Evolutionary conservation across 2,888 invertebrate species (phyloP).

Genomic region (Tachystola acroxantha): DNA sequence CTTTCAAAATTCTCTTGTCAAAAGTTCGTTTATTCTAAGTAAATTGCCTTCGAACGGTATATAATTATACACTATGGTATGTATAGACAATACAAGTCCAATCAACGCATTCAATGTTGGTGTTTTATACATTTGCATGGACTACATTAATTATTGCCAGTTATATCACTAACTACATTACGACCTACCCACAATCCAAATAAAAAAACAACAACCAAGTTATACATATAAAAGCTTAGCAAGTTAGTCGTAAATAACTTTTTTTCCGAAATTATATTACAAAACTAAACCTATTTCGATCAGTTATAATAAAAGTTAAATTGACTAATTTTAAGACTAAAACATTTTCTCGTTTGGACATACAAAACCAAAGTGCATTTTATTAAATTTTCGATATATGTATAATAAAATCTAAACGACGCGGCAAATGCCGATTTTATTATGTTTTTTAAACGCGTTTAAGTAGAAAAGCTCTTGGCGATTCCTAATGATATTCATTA

Average conservation of each 20-base stretch:
- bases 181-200: slow-evolving; percentile 62
- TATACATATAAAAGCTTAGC: slow-evolving; percentile 59
- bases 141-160: slow-evolving; percentile 14
- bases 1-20: no score
- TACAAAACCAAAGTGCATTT: slow-evolving; percentile 42
- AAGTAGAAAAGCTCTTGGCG: slow-evolving; percentile 53
- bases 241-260: slow-evolving; percentile 44
- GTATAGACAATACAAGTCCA: no score
- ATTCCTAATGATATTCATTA: slow-evolving; percentile 42
- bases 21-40: no score
- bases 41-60: no score
- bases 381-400: slow-evolving; percentile 20
- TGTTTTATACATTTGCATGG: not conserved
- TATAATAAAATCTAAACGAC: no score
- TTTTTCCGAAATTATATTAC: slow-evolving; percentile 38
- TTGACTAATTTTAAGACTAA: slow-evolving; percentile 66
- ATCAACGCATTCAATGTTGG: not conserved
- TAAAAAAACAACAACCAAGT: slow-evolving; percentile 58
- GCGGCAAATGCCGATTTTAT: no score
- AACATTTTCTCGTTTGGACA: slow-evolving; percentile 55
- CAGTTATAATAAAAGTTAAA: slow-evolving; percentile 47
- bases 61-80: no score
- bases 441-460: slow-evolving; percentile 38
- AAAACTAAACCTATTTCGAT: slow-evolving; percentile 60
- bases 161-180: slow-evolving; percentile 32